phyloP scores from a whole-genome alignment of 1,140 invertebrate species.

The Drosophila melanica region DNA sequence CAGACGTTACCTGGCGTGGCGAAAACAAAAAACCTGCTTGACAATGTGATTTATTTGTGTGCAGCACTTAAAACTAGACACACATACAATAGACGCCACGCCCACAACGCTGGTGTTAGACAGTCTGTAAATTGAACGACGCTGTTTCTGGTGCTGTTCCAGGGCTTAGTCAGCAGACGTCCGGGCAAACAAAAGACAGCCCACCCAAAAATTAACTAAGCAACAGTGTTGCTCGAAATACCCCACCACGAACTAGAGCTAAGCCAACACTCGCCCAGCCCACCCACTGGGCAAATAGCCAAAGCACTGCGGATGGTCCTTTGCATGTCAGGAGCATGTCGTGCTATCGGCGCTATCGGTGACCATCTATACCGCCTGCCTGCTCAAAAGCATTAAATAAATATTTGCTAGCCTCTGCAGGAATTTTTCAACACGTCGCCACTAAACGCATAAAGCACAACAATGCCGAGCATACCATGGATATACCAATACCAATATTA shows the following conservation, averaged over 20 bases:
- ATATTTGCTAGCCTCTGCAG: conserved; percentile 79
- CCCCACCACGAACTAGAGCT: conserved; percentile 14
- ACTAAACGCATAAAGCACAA: conserved; percentile 52
- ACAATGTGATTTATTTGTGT: conserved; percentile 75
- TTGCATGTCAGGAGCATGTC: conserved; percentile 50
- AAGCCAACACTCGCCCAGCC: background rate
- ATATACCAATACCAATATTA: conserved; percentile 10
- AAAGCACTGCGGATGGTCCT: conserved; percentile 23
- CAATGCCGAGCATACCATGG: conserved; percentile 13
- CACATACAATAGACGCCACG: conserved; percentile 58
- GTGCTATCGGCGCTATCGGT: conserved; percentile 51
- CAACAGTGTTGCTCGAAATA: conserved; percentile 54
- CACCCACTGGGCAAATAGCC: conserved; percentile 46
- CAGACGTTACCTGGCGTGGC: conserved; percentile 57
- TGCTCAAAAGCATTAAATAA: conserved; percentile 74
- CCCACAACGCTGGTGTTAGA: conserved; percentile 38
- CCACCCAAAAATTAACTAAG: conserved; percentile 72
- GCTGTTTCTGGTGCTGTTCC: conserved; percentile 48
- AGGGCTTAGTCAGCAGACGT: conserved; percentile 58
- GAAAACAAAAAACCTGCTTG: conserved; percentile 21
- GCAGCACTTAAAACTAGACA: conserved; percentile 80
- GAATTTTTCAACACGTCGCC: conserved; percentile 67
- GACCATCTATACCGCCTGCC: conserved; percentile 49
- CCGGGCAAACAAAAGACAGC: conserved; percentile 53
- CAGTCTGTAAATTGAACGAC: conserved; percentile 30